These are phyloP conservation scores for Orchesella cincta DNA, from an alignment of 1,140 invertebrate genomes.

Conservation along the genomic window DNA sequence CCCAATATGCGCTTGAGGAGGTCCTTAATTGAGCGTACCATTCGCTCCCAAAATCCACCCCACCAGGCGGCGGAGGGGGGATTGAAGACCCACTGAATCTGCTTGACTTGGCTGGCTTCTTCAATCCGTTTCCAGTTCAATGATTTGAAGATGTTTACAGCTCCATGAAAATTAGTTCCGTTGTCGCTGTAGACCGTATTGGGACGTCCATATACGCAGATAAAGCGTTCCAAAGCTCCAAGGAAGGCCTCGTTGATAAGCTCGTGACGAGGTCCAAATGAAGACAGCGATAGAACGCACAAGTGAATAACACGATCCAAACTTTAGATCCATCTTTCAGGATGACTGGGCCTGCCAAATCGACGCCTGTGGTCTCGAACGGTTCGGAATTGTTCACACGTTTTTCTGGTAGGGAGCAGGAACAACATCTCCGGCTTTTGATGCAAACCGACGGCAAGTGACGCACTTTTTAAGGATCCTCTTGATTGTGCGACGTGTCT, in stretches of 20 bases:
- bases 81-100: conserved; percentile 50
- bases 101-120: background rate
- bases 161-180: conserved; percentile 56
- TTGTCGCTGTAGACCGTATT: conserved; percentile 54
- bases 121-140: conserved; percentile 36
- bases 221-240: conserved; percentile 55
- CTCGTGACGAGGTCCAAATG: background rate
- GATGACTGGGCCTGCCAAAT: background rate
- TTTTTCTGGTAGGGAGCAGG: too few relatives aligned
- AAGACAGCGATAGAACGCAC: background rate
- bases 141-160: conserved; percentile 50
- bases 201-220: conserved; percentile 54
- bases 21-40: conserved; percentile 49
- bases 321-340: background rate
- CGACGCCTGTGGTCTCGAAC: background rate
- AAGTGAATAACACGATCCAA: conserved; percentile 7
- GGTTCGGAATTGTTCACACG: background rate
- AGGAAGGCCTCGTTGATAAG: conserved; percentile 53
- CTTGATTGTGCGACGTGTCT: too few relatives aligned
- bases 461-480: too few relatives aligned
- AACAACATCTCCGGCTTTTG: too few relatives aligned
- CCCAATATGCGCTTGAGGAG: conserved; percentile 29
- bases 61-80: conserved; percentile 51
- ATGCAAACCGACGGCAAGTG: too few relatives aligned
- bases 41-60: conserved; percentile 54